Conservation (phyloP, 2,888 invertebrate species). For the Drosophila demipolita region DNA sequence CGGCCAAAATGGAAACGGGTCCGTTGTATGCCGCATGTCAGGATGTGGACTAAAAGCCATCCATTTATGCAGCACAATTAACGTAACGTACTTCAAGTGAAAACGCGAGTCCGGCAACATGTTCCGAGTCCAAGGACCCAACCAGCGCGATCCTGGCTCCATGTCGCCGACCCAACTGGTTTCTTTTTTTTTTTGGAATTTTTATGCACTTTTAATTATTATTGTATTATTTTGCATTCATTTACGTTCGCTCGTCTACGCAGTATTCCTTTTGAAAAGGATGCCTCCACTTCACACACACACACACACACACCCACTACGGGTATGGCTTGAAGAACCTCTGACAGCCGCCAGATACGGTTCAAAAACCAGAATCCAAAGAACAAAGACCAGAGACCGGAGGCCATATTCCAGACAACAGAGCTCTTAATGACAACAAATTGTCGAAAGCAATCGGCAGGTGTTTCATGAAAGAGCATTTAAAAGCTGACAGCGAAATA, state of each 20-base stretch:
- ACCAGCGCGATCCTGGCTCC: conserved; percentile 5
- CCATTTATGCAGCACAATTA: conserved; percentile 76
- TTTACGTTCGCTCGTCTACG: conserved; percentile 54
- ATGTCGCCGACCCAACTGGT: not conserved
- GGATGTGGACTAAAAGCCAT: conserved; percentile 76
- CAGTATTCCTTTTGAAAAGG: conserved; percentile 19
- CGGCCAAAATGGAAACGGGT: not conserved
- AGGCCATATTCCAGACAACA: conserved; percentile 2
- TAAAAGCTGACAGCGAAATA: conserved; percentile 28
- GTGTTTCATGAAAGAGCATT: conserved; percentile 50
- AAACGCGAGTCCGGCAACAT: conserved; percentile 40
- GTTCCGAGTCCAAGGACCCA: conserved; percentile 15
- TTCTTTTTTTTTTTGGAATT: conserved; percentile 21
- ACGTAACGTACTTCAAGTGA: conserved; percentile 61
- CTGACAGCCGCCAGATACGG: conserved; percentile 1
- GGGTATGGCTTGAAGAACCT: conserved; percentile 32
- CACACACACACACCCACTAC: too few species aligned
- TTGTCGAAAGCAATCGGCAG: conserved; percentile 69
- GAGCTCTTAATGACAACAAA: conserved; percentile 70
- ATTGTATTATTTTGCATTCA: conserved; percentile 79
- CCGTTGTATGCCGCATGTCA: conserved; percentile 38
- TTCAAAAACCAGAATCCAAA: not conserved
- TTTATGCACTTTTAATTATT: conserved; percentile 70
- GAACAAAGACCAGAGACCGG: not conserved
- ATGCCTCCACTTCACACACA: not conserved